Conservation (phyloP, 1,140 invertebrate genomes). For the Geopemphigus sp. region DNA sequence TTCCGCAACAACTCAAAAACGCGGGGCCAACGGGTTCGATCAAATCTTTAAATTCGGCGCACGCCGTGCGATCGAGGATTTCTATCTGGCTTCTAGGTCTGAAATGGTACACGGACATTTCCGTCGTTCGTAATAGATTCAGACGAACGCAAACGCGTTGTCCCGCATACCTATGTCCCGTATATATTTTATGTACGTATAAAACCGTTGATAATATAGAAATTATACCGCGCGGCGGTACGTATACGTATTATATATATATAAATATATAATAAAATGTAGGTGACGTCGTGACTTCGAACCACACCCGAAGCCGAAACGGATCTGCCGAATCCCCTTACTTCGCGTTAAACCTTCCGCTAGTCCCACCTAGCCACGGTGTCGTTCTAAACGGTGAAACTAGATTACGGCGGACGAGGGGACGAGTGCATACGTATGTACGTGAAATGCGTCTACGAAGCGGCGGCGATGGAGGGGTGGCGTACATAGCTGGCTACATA, state of each 20-base stretch:
- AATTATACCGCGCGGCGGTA: too few relatives aligned
- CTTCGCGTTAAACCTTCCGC: background rate
- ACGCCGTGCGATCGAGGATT: too few relatives aligned
- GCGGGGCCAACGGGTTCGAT: too few relatives aligned
- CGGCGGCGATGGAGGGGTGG: background rate
- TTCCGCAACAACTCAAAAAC: too few relatives aligned
- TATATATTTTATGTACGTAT: background rate
- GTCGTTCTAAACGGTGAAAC: background rate
- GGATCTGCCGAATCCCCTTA: constrained; percentile 33
- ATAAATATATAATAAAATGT: constrained; percentile 18
- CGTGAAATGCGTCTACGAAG: background rate
- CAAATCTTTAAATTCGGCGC: too few relatives aligned
- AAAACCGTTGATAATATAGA: too few relatives aligned
- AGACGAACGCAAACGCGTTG: too few relatives aligned
- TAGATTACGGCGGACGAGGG: constrained; percentile 20
- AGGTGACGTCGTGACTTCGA: constrained; percentile 45
- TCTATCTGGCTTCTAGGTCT: too few relatives aligned
- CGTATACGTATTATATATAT: too few relatives aligned
- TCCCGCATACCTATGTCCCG: background rate
- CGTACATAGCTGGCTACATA: too few relatives aligned
- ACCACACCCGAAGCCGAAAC: constrained; percentile 48
- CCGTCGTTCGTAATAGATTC: too few relatives aligned
- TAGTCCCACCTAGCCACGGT: background rate
- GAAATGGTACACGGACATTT: too few relatives aligned
- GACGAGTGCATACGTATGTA: background rate